These are phyloP conservation scores for Bubo bubo DNA, from an alignment of 2,113 vertebrate species.

Conservation along the genomic window DNA sequence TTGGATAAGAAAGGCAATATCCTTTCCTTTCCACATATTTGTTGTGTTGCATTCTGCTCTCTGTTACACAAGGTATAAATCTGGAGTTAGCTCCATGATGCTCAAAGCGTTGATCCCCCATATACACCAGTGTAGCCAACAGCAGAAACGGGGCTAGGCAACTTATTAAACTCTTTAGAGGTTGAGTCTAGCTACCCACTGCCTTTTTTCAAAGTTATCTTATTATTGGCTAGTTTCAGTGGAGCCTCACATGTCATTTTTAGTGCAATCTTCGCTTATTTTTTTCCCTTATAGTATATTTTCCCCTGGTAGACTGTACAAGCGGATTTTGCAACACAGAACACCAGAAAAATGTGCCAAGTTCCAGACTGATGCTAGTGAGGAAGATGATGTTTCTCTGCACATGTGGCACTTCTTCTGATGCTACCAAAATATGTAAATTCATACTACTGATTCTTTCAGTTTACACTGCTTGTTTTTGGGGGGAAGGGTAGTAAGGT, in stretches of 20 bases:
- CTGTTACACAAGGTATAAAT: neutral
- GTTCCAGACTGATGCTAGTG: neutral
- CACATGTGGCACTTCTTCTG: no score
- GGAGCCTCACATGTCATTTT: neutral
- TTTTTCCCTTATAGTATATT: neutral
- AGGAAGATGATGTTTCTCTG: neutral
- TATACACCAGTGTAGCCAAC: neutral
- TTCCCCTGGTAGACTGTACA: neutral
- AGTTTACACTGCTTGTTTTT: neutral
- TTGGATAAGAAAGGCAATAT: conserved; percentile 54
- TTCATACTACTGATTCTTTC: neutral
- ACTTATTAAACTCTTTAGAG: conserved; percentile 33
- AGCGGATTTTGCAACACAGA: neutral
- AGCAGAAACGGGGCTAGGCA: neutral
- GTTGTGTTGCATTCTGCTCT: conserved; percentile 6
- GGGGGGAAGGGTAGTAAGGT: neutral
- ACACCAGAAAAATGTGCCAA: neutral
- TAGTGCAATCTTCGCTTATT: neutral
- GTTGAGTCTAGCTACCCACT: neutral
- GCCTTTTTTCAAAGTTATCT: neutral
- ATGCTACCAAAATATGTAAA: neutral
- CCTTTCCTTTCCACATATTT: neutral
- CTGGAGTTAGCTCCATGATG: neutral
- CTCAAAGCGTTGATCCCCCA: neutral
- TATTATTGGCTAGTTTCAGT: conserved; percentile 14